These are phyloP conservation scores for Lapara coniferarum DNA, from an alignment of 2,888 invertebrate species.

Conservation along the genomic window DNA sequence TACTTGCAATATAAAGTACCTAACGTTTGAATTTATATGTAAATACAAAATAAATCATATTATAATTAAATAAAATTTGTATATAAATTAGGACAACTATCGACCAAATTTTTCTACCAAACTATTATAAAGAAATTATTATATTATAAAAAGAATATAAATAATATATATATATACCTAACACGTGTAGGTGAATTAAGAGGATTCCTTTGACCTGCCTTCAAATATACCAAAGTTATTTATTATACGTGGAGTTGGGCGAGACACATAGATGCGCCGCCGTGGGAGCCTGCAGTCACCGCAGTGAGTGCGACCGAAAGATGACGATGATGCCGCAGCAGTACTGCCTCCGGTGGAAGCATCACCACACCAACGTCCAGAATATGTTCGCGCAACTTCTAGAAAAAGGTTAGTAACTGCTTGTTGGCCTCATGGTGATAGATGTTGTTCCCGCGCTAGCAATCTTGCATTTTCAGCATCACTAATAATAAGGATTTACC, in stretches of 20 bases:
- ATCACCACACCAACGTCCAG: slow-evolving; percentile 95
- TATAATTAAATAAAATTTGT: slow-evolving; percentile 32
- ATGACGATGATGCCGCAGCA: slow-evolving; percentile 91
- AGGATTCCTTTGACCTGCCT: slow-evolving; percentile 47
- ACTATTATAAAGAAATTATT: slow-evolving; percentile 36
- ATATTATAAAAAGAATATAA: slow-evolving; percentile 32
- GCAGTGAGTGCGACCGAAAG: slow-evolving; percentile 7
- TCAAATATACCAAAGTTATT: slow-evolving; percentile 58
- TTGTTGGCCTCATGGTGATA: no score
- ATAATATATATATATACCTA: slow-evolving; percentile 34
- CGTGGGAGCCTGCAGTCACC: not conserved
- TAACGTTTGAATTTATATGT: slow-evolving; percentile 40
- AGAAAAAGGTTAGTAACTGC: slow-evolving; percentile 79
- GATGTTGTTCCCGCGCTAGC: no score
- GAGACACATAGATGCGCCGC: slow-evolving; percentile 14
- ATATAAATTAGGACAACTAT: slow-evolving; percentile 36
- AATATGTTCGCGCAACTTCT: slow-evolving; percentile 94
- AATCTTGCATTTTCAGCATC: not conserved
- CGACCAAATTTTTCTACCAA: slow-evolving; percentile 66
- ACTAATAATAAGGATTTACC: not conserved
- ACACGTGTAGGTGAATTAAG: slow-evolving; percentile 28
- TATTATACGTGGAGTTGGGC: slow-evolving; percentile 32
- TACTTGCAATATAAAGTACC: slow-evolving; percentile 40
- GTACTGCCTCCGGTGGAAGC: slow-evolving; percentile 96
- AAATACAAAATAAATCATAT: slow-evolving; percentile 30